Evolutionary conservation across 2,113 vertebrate genomes (phyloP), one percentile per base, ranked within the genome.

Genomic region (Cyanocitta stelleri): DNA sequence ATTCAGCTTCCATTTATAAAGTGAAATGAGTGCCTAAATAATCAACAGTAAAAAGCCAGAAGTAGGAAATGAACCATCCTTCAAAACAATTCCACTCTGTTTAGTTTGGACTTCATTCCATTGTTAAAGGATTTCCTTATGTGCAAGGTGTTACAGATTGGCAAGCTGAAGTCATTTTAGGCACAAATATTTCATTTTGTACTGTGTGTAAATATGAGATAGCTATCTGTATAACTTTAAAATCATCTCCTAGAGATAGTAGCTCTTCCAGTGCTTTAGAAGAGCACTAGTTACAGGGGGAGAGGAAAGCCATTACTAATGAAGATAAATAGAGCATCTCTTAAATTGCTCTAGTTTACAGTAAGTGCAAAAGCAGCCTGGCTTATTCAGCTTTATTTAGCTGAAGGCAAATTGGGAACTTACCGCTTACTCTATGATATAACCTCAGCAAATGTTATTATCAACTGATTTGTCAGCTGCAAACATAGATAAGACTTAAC

Each of bases 1-100:
- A 98, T 97, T 98, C 97, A 97, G 95, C 97, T 98, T 98, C 98
- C 98, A 98, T 98, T 98, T 98, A 97, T 98, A 97, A 97, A 98
- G 96, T 94, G 96, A 97, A 98, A 97, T 97, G 66, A 95, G 88
- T 72, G 94, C 94, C 93, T 87, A 95, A 96, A 97, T 97, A 98
- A 97, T 97, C 67, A 97, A 93, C 93, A 82, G 93, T 77, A 83
- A 67, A 92, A 94, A 95, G 91, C 78, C 94, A 97, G 96, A 97
- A 89, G 78, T 80, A 98, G 98, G 98, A 98, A 98, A 97, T 96
- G 96, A 97, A 84, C 95, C 86, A 97, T 97, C 95, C 96, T 97
- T 97, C 95, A 95, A 97, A 98, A 98, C 98, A 98, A 96, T 97
- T 91, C 96, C 68, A 13, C 43, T 96, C 85, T 97, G 95, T 97